Evolutionary conservation across 2,113 vertebrate genomes (phyloP).

Genomic region (Thunnus maccoyii): DNA sequence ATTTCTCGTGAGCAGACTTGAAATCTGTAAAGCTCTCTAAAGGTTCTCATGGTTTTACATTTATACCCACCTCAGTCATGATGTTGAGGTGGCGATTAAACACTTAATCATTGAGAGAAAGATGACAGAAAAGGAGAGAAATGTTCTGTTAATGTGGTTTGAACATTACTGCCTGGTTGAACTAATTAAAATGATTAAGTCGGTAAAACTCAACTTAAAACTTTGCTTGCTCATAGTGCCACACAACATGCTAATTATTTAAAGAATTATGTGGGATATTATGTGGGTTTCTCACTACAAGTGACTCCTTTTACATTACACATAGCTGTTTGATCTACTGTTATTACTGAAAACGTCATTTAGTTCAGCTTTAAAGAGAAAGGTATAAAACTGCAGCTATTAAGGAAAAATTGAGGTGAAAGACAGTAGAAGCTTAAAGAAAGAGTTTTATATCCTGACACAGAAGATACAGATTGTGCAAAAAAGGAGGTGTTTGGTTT

Average conservation of each 20-base stretch:
- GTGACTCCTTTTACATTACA: not conserved
- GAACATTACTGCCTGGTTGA: not conserved
- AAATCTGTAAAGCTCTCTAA: not conserved
- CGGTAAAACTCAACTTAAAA: not conserved
- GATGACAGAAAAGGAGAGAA: conserved; percentile 4
- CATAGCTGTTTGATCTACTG: not conserved
- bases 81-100: not conserved
- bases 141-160: not conserved
- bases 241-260: no score
- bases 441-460: no score
- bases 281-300: no score
- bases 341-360: no score
- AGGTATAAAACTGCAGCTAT: no score
- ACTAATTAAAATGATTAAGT: not conserved
- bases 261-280: no score
- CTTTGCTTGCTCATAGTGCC: no score
- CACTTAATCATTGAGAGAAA: not conserved
- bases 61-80: not conserved
- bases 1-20: not conserved
- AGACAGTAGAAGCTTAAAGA: not conserved
- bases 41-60: not conserved
- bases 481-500: not conserved
- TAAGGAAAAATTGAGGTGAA: not conserved
- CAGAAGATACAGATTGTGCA: no score
- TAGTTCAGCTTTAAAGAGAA: not conserved